Percentiles rank a stretch among this genome's conserved stretches.
Conservation (phyloP, 2,113 vertebrate genomes). For the Pheucticus melanocephalus region DNA sequence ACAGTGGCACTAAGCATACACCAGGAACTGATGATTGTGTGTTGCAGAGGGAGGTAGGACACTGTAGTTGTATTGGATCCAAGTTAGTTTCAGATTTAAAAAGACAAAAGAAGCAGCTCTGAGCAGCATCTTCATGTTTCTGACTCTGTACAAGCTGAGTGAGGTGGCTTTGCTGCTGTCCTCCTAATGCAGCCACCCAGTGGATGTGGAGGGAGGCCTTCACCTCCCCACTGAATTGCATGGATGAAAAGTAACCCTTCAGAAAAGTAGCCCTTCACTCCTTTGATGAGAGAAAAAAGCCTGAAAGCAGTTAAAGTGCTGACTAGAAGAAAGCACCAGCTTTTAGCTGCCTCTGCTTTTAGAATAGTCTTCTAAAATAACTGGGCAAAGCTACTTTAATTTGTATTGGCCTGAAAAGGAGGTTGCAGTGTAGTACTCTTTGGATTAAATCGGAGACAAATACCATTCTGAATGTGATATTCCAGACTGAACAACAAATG, state of each 20-base stretch:
- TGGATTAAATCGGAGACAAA: neutral
- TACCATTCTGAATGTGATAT: neutral
- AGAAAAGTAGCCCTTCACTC: neutral
- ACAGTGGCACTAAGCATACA: no score
- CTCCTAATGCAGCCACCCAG: no score
- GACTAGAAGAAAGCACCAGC: neutral
- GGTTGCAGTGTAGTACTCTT: fast-evolving
- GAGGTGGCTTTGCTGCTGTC: neutral
- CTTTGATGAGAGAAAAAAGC: neutral
- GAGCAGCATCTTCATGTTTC: fast-evolving
- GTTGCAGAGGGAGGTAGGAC: neutral
- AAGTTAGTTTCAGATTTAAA: neutral
- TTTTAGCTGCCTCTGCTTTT: neutral
- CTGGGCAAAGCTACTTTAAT: neutral
- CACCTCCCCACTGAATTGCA: fast-evolving
- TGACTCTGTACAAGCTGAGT: neutral
- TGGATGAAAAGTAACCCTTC: neutral
- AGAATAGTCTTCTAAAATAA: neutral
- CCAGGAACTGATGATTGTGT: neutral
- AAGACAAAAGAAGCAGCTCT: neutral
- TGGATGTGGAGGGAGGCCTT: neutral
- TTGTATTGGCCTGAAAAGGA: neutral
- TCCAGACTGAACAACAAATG: neutral
- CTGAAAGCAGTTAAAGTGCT: neutral
- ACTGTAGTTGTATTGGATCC: neutral